Evolutionary conservation across 2,888 invertebrate genomes (phyloP), one percentile per base, ranked within the genome.

Genomic region (Protonemura montana): DNA sequence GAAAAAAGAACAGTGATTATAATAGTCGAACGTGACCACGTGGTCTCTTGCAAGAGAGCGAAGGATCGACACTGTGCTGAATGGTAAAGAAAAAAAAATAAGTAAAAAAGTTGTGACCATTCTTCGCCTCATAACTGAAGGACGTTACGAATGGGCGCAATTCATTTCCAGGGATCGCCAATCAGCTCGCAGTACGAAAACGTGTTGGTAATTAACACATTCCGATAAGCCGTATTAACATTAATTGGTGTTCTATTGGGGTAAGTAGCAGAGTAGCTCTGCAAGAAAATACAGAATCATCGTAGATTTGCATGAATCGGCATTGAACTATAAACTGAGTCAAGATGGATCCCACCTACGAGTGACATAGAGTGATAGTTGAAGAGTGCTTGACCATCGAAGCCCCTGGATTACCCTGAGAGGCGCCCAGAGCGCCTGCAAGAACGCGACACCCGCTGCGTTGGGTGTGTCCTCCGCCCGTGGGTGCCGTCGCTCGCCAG

Each of bases 1-100:
- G 27, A 81, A 81, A 81, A 81, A 29, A 28, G 28, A n/a, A 81
- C 6, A 7, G 6, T 81, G n/a, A 81, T 81, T 81, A 81, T 81
- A n/a, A 30, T 6, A 30, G 81, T 29, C 28, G 28, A 10, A 81
- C 81, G 81, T 81, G 81, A 30, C 29, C 28, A 30, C 28, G 78
- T 78, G 28, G 26, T 28, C 28, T 78, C 6, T 78, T 10, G 78
- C 78, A 28, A 78, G 30, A 30, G 30, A 28, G 5, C 27, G 80
- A 35, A 35, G 35, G 30, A 28, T 28, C 59, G 59, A 59, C 1
- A 21, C 59, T 59, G 59, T 21, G 41, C 41, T 59, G 59, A 59
- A 59, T 59, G 59, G 1, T 1, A 41, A 41, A 41, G 13, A 41
- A 41, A 41, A 41, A 41, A 41, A n/a, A n/a, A n/a, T n/a, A n/a